Evolutionary conservation across 2,888 invertebrate genomes (phyloP).

Genomic region (Baronia brevicornis): DNA sequence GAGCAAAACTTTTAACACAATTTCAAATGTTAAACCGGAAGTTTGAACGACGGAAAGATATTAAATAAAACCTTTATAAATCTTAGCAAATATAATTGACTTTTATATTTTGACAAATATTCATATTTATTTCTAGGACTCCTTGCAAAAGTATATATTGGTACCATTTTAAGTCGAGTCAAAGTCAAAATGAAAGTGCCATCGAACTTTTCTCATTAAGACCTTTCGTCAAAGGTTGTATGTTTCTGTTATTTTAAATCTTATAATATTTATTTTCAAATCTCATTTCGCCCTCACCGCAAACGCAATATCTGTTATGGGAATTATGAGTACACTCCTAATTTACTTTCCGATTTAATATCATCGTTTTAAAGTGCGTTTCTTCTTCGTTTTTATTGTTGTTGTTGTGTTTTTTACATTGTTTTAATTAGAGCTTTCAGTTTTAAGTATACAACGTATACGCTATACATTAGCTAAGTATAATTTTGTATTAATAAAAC

Average conservation of each 20-base stretch:
- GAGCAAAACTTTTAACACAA: constrained; percentile 58
- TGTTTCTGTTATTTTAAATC: constrained; percentile 69
- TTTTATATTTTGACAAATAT: constrained; percentile 52
- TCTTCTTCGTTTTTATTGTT: constrained; percentile 1
- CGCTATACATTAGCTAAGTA: no score
- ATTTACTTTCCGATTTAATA: constrained; percentile 16
- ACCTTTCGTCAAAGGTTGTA: constrained; percentile 64
- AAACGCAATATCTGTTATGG: constrained; percentile 14
- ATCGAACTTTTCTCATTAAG: constrained; percentile 74
- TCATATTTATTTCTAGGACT: constrained; percentile 45
- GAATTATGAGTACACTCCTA: constrained; percentile 12
- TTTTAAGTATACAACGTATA: no score
- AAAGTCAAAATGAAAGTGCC: constrained; percentile 66
- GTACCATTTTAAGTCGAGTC: constrained; percentile 56
- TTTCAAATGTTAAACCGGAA: constrained; percentile 51
- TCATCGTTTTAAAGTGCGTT: constrained; percentile 8
- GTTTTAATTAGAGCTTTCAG: no score
- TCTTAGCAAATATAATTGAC: constrained; percentile 56
- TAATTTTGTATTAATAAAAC: no score
- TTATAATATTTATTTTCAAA: constrained; percentile 49
- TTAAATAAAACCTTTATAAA: constrained; percentile 40
- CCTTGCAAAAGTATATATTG: constrained; percentile 57
- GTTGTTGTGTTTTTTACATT: not conserved
- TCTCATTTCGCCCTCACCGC: constrained; percentile 30
- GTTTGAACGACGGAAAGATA: constrained; percentile 45